These are phyloP conservation scores for Anagrus nilaparvatae DNA, from an alignment of 1,140 invertebrate species.

Conservation along the genomic window DNA sequence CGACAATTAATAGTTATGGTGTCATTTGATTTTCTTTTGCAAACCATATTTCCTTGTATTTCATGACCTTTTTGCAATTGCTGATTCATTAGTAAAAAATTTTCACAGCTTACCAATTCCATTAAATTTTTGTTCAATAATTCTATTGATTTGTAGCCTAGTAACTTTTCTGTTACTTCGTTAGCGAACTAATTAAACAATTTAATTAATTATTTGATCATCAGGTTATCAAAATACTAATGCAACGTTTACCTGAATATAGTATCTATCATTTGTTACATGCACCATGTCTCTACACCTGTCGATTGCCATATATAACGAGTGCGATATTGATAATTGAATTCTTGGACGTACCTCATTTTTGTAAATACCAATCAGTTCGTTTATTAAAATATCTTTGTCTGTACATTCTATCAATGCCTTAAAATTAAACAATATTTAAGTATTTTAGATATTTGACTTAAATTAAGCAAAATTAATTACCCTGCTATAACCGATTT, in stretches of 20 bases:
- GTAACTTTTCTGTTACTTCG: constrained; percentile 61
- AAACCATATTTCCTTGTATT: constrained; percentile 78
- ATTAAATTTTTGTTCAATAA: constrained; percentile 63
- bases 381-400: constrained; percentile 58
- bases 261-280: constrained; percentile 73
- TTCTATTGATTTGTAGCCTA: constrained; percentile 66
- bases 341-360: constrained; percentile 45
- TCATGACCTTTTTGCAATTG: constrained; percentile 66
- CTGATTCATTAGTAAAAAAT: constrained; percentile 51
- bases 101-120: constrained; percentile 46
- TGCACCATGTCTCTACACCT: constrained; percentile 76
- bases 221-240: constrained; percentile 2
- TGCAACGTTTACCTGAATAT: constrained; percentile 80
- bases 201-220: constrained; percentile 23
- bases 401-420: constrained; percentile 47
- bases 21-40: constrained; percentile 70
- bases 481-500: constrained; percentile 63
- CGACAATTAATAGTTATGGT: constrained; percentile 68
- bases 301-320: constrained; percentile 76
- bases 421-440: constrained; percentile 20
- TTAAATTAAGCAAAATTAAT: constrained; percentile 24
- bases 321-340: constrained; percentile 52
- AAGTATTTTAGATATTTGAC: not conserved
- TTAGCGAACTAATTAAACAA: constrained; percentile 87
- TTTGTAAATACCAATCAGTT: constrained; percentile 50